A percentile compares a stretch with the other conserved stretches of the same genome.
Evolutionary conservation across 2,888 invertebrate species (phyloP).

Genomic region (Icerya purchasi): DNA sequence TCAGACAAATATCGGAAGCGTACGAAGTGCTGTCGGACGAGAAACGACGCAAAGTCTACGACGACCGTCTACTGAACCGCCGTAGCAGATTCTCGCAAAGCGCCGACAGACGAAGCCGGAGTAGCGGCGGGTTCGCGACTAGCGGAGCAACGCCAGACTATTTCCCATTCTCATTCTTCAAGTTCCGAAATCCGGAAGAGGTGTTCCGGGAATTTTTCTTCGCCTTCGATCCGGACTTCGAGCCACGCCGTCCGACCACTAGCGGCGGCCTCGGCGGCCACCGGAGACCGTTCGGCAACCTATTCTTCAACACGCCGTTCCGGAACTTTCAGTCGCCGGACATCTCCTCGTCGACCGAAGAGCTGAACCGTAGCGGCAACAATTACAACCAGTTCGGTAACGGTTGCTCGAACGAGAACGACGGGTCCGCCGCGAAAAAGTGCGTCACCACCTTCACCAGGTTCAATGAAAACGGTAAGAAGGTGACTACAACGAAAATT

Average conservation of each 20-base stretch:
- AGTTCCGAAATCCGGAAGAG: conserved; percentile 93
- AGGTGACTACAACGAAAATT: not conserved
- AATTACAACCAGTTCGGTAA: not conserved
- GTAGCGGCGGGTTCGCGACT: not conserved
- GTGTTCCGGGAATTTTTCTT: conserved; percentile 98
- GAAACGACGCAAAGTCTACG: not conserved
- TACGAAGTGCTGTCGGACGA: not conserved
- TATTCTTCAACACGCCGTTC: not conserved
- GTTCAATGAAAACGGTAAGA: not conserved
- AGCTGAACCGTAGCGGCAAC: not conserved
- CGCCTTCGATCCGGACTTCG: conserved; percentile 22
- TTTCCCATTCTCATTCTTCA: conserved; percentile 45
- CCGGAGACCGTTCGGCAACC: not conserved
- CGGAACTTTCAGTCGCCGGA: too few relatives aligned
- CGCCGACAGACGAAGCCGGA: not conserved
- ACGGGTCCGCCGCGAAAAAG: not conserved
- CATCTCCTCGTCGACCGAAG: not conserved
- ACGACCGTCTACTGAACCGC: not conserved
- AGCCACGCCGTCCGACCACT: too few relatives aligned
- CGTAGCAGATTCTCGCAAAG: not conserved
- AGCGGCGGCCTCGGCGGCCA: not conserved
- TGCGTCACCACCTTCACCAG: not conserved
- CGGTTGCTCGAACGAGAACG: not conserved
- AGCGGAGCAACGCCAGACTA: too few relatives aligned
- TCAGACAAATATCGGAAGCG: not conserved